Conservation (phyloP, 2,888 invertebrate species). For the Cephus pygmeus region DNA sequence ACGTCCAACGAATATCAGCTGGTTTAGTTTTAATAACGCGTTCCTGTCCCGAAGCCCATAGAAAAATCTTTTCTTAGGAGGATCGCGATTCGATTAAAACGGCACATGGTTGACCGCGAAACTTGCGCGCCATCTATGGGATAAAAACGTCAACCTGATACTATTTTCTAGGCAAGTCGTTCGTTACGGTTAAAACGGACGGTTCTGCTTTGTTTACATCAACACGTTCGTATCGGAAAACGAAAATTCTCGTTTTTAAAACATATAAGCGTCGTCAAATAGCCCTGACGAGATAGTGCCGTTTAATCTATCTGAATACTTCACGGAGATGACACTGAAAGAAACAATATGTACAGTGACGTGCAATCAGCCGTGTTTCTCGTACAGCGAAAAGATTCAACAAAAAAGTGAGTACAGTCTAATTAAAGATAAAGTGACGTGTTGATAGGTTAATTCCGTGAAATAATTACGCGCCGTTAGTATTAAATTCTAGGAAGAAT, state of each 20-base stretch:
- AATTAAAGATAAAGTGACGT: not conserved
- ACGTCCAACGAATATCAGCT: not conserved
- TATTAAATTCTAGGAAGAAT: not conserved
- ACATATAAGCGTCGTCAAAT: too few relatives aligned
- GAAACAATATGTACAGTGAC: not conserved
- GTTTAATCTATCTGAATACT: not conserved
- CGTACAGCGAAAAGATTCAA: not conserved
- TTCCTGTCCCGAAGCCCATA: not conserved
- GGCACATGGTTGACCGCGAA: not conserved
- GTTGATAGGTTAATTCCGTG: not conserved
- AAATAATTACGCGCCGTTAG: not conserved
- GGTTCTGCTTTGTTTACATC: too few relatives aligned
- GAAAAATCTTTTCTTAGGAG: not conserved
- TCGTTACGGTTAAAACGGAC: too few relatives aligned
- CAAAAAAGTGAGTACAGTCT: not conserved
- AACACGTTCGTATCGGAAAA: too few relatives aligned
- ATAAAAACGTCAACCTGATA: not conserved
- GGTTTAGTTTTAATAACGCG: not conserved
- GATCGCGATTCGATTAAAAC: not conserved
- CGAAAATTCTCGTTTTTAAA: too few relatives aligned
- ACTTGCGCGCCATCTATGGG: not conserved
- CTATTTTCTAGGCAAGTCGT: not conserved
- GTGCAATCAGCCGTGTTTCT: not conserved
- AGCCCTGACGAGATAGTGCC: too few relatives aligned
- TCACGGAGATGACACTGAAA: not conserved